Base-by-base conservation (phyloP, 2,797 vertebrate species). In the Acrossocheilus fasciatus region DNA sequence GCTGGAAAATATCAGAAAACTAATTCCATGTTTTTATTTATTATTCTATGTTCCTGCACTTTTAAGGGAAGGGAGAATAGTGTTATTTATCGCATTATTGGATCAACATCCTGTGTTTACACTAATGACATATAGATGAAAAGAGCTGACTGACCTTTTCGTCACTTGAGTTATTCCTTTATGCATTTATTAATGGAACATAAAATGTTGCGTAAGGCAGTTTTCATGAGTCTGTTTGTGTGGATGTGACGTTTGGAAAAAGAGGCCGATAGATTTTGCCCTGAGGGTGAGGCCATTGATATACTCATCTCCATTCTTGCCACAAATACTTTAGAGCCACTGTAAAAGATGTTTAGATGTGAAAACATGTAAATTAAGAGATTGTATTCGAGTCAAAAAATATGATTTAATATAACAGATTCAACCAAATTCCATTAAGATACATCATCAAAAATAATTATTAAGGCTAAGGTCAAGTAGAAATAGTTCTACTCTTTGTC, bases 181-280 rank as follows among this genome's bases (percentile, higher is more conserved):
- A 69, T 68, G 34, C 45, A 66, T 30, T 8, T 47, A 45, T 74
- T 23, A 83, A 43, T 12, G 34, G n/a, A 54, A 54, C 62, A 84
- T 78, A 30, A 41, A 50, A 68, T 18, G 57, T 81, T 75, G 57
- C 41, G 11, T 75, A 36, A 75, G n/a, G 18, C 43, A n/a, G 18
- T 47, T 72, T 20, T 14, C 15, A 26, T 39, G 68, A 62, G 39
- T 2, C 36, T 80, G 52, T 77, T 66, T 45, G 14, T 85, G 64
- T 86, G 43, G 66, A 81, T 74, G 77, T 75, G 26, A 78, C 10
- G 52, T 62, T 74, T 73, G 84, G 30, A 66, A 74, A 80, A 86
- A 80, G 34, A 74, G 70, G 41, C 30, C 1, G 57, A 75, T 86
- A 75, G 85, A 86, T 86, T 86, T 75, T 81, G 43, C 43, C 85